phyloP scores from a whole-genome alignment of 2,113 vertebrate genomes.

The Patagioenas fasciata region DNA sequence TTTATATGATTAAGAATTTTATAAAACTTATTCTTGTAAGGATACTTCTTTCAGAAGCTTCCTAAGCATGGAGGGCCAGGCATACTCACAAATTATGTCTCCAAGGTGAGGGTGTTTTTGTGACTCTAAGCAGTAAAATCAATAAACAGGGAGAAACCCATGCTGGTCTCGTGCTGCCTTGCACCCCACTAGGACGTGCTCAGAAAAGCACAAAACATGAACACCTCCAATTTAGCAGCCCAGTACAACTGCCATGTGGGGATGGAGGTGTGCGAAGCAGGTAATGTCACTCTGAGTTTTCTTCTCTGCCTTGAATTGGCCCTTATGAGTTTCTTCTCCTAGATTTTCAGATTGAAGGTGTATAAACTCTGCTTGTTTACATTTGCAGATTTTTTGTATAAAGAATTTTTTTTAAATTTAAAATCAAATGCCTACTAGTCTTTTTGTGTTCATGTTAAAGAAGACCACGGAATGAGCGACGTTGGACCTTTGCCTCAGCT shows the following conservation, averaged over 20 bases:
- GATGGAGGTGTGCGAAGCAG: not conserved
- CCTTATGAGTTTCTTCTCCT: not conserved
- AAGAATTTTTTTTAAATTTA: not conserved
- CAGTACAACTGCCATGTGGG: fast-evolving
- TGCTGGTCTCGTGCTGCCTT: not conserved
- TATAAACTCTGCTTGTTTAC: not conserved
- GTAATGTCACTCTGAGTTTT: not conserved
- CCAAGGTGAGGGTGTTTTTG: not conserved
- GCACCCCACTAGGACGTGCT: not conserved
- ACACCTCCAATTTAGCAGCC: not conserved
- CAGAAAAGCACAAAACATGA: fast-evolving
- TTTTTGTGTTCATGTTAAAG: not conserved
- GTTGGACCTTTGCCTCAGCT: not conserved
- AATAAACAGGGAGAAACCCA: not conserved
- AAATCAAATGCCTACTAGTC: not conserved
- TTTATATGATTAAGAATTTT: not conserved
- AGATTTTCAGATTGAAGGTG: not conserved
- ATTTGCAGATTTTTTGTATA: not conserved
- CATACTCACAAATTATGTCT: not conserved
- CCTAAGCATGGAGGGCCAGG: not conserved
- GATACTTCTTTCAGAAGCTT: not conserved
- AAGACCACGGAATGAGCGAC: fast-evolving
- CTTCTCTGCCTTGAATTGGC: not conserved
- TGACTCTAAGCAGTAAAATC: not conserved
- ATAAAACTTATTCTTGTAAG: not conserved